Conservation (phyloP, 2,797 vertebrate species). For the Peromyscus melanophrys region DNA sequence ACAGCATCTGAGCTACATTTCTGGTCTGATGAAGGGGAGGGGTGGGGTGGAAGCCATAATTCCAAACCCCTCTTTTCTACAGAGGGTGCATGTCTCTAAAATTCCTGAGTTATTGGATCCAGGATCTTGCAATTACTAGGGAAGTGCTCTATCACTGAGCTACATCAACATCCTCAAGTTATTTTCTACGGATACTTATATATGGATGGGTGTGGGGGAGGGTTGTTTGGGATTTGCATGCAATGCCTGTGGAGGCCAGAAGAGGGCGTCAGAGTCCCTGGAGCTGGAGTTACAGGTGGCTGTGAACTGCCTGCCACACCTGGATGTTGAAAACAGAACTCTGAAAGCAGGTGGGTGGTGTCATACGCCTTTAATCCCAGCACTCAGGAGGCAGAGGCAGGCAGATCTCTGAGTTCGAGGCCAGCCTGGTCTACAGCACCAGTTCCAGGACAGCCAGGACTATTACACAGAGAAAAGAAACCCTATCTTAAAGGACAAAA, state of each 20-base stretch:
- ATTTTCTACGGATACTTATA: no score
- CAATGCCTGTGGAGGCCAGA: neutral
- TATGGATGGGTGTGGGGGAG: no score
- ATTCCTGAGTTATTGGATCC: neutral
- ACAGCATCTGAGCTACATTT: neutral
- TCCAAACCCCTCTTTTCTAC: slow-evolving; percentile 8
- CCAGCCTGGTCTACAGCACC: neutral
- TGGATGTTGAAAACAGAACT: neutral
- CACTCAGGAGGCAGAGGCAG: neutral
- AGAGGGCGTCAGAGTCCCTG: neutral
- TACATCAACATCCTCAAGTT: neutral
- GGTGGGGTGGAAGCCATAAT: neutral
- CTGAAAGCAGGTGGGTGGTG: no score
- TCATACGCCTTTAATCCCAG: neutral
- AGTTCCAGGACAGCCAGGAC: neutral
- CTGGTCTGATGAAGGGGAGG: neutral
- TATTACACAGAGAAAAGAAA: neutral
- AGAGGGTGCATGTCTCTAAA: neutral
- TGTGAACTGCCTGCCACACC: neutral
- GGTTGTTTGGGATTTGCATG: neutral
- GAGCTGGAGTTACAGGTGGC: neutral
- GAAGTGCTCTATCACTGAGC: neutral
- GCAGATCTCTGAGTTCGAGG: neutral
- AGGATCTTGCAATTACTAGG: neutral
- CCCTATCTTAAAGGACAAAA: neutral